A percentile compares a stretch with the other conserved stretches of the same genome.
These are phyloP conservation scores for Trachelus troglodyta DNA, from an alignment of 2,888 invertebrate species.

Conservation along the genomic window DNA sequence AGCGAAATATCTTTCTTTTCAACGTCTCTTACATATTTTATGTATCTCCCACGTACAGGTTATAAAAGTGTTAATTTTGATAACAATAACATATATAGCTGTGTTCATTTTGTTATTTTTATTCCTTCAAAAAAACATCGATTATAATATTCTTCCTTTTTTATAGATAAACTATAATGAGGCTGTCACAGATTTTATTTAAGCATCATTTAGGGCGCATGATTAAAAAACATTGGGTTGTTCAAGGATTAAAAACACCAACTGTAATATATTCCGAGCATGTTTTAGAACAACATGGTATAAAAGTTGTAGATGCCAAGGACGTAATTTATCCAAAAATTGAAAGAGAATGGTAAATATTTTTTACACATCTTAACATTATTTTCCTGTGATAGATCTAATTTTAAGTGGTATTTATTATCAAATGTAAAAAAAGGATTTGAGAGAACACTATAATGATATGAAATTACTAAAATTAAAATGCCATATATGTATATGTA, in stretches of 20 bases:
- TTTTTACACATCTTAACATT: neutral
- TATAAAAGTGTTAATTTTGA: too few relatives aligned
- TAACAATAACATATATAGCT: neutral
- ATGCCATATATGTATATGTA: neutral
- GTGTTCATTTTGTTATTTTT: neutral
- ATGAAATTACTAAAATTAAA: neutral
- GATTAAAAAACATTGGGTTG: slow-evolving; percentile 79
- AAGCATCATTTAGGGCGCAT: slow-evolving; percentile 80
- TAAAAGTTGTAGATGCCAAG: slow-evolving; percentile 73
- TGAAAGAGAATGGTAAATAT: neutral
- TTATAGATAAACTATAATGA: slow-evolving; percentile 69
- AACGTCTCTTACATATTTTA: neutral
- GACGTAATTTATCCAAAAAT: slow-evolving; percentile 68
- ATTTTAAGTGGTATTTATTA: slow-evolving; percentile 5
- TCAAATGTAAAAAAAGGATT: slow-evolving; percentile 13
- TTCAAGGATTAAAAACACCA: slow-evolving; percentile 74
- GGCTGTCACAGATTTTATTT: slow-evolving; percentile 72
- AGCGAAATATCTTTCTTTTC: neutral
- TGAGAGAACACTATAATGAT: slow-evolving; percentile 1
- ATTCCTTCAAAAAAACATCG: neutral
- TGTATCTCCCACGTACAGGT: too few relatives aligned
- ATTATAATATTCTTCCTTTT: neutral
- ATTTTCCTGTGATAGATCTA: neutral
- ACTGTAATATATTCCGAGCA: slow-evolving; percentile 70
- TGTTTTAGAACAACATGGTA: slow-evolving; percentile 70